These are phyloP conservation scores for Drosophila sechellia DNA, from an alignment of 1,140 invertebrate species.

Conservation along the genomic window DNA sequence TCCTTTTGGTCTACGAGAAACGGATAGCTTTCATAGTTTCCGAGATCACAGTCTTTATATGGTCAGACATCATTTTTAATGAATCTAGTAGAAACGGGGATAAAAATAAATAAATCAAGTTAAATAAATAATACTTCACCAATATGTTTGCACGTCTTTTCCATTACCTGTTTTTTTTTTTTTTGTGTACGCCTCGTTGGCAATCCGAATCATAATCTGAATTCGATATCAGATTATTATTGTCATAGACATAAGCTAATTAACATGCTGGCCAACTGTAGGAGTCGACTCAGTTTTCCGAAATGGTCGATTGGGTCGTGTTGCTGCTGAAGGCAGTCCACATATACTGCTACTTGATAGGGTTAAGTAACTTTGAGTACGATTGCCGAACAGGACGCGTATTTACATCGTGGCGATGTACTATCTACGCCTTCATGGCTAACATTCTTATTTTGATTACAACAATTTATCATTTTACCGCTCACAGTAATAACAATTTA, in stretches of 20 bases:
- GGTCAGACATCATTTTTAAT: no score
- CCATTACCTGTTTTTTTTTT: no score
- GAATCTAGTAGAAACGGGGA: no score
- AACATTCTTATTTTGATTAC: not conserved
- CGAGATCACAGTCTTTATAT: no score
- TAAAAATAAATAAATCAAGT: no score
- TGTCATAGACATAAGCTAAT: not conserved
- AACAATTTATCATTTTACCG: not conserved
- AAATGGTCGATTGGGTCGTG: constrained; percentile 1
- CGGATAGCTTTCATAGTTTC: no score
- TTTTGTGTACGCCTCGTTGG: not conserved
- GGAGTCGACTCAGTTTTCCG: not conserved
- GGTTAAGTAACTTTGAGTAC: not conserved
- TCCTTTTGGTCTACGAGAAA: no score
- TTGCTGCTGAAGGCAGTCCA: not conserved
- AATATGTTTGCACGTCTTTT: no score
- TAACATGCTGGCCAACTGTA: not conserved
- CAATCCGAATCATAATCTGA: not conserved
- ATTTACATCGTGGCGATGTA: not conserved
- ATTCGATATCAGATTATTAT: not conserved
- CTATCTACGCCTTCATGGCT: not conserved
- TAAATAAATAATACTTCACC: no score
- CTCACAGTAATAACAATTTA: no score
- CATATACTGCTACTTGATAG: not conserved
- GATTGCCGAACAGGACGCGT: not conserved